Evolutionary conservation across 92 coral and sea anemone genomes (phyloP), one percentile per base, ranked within the genome.

Genomic region (Virgularia gustaviana): DNA sequence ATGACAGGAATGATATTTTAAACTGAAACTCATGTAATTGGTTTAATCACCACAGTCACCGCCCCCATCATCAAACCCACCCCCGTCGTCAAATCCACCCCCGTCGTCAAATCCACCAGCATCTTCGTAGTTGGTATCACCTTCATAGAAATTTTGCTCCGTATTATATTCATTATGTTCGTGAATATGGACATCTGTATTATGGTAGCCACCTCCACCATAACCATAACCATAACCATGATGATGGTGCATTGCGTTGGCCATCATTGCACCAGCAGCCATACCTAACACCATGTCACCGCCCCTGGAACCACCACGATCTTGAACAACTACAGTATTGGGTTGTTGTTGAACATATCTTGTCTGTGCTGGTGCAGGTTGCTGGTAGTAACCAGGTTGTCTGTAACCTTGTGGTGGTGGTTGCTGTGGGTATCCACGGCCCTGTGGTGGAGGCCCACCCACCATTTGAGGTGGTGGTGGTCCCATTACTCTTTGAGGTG

Each of bases 261-360:
- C 84, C 82, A 92, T 70, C 74, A 86, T 88, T 9, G 98, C 98
- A 66, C 98, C 98, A 31, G 91, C 94, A 56, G 98, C 98, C 96
- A 89, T 87, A 56, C 98, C 98, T 29, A 89, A 90, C 33, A 92
- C 57, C 70, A 92, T 85, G 78, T 92, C 89, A 4, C 87, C 83
- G 36, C 80, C 80, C 0, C 60, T 37, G 20, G 74, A 67, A 19
- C 74, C 24, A 24, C 88, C 88, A 6, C 80, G 82, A 57, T 85
- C 89, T 35, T 88, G 80, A 62, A 89, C 94, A 1, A 92, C 90
- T 28, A 91, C 97, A 5, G 88, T 77, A 37, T 73, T 78, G 36
- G 98, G 91, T 70, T 92, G 97, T 19, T 81, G 87, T 33, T 66
- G 84, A 36, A 36, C 87, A 12, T 71, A 71, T 52, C 78, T 70